Percentiles rank a stretch among this genome's conserved stretches.
Evolutionary conservation across 1,140 invertebrate genomes (phyloP).

Genomic region (Contarinia nasturtii): DNA sequence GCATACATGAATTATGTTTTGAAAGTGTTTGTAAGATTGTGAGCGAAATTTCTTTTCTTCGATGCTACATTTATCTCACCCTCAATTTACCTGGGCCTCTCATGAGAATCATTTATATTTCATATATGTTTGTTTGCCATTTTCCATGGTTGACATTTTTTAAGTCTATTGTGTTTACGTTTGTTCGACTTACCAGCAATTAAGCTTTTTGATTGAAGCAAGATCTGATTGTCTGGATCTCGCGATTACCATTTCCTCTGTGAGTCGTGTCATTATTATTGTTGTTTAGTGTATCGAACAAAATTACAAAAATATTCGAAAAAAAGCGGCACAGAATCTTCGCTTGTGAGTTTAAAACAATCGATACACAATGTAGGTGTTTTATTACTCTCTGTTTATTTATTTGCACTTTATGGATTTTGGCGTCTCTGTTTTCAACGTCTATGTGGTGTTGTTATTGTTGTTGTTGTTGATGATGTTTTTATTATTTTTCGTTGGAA

Average conservation of each 20-base stretch:
- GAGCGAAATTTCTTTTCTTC: not conserved
- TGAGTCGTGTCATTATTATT: conserved; percentile 64
- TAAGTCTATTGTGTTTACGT: not conserved
- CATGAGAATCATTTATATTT: not conserved
- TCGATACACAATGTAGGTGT: too few species aligned
- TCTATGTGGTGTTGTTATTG: too few species aligned
- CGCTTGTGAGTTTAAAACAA: too few species aligned
- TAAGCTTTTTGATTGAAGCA: conserved; percentile 61
- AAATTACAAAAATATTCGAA: too few species aligned
- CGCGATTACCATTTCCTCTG: conserved; percentile 80
- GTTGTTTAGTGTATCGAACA: too few species aligned
- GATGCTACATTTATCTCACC: not conserved
- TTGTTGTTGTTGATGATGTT: too few species aligned
- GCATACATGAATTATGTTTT: not conserved
- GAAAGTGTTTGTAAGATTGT: not conserved
- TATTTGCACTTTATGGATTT: too few species aligned
- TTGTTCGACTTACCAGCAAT: conserved; percentile 59
- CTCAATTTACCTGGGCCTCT: not conserved
- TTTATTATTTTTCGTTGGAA: too few species aligned
- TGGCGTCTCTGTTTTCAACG: too few species aligned
- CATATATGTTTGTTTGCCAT: not conserved
- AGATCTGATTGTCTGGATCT: conserved; percentile 73
- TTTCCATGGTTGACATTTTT: not conserved
- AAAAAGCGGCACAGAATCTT: too few species aligned
- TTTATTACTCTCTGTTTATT: too few species aligned